phyloP scores from a whole-genome alignment of 2,888 invertebrate genomes.

The Neoitamus cyanurus region DNA sequence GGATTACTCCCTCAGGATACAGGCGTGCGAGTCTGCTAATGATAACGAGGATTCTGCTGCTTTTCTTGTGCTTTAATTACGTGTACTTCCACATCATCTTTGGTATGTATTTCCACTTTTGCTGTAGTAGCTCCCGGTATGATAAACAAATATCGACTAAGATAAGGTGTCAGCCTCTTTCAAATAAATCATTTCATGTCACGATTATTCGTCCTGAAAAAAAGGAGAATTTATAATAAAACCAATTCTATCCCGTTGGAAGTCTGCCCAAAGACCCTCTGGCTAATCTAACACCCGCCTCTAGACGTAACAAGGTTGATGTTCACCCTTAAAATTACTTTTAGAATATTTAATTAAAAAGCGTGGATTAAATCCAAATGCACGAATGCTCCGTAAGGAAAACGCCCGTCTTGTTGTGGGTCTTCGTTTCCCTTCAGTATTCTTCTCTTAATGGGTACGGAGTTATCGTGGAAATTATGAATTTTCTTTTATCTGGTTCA shows the following conservation, averaged over 20 bases:
- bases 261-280: not conserved
- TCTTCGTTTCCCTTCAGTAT: not conserved
- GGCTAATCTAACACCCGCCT: not conserved
- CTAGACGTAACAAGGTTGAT: not conserved
- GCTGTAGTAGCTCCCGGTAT: not conserved
- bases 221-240: not conserved
- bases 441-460: not conserved
- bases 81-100: not conserved
- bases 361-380: not conserved
- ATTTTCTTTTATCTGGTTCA: not conserved
- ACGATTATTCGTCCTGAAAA: not conserved
- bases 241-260: not conserved
- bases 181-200: not conserved
- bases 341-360: constrained; percentile 9
- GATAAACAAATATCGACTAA: not conserved
- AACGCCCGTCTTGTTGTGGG: not conserved
- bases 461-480: not conserved
- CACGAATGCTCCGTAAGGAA: not conserved
- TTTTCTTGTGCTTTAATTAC: not conserved
- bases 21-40: not conserved
- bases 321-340: constrained; percentile 6
- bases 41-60: not conserved
- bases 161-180: not conserved
- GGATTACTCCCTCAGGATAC: not conserved
- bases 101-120: not conserved